Evolutionary conservation across 1,140 invertebrate genomes (phyloP).

Genomic region (Apis florea): DNA sequence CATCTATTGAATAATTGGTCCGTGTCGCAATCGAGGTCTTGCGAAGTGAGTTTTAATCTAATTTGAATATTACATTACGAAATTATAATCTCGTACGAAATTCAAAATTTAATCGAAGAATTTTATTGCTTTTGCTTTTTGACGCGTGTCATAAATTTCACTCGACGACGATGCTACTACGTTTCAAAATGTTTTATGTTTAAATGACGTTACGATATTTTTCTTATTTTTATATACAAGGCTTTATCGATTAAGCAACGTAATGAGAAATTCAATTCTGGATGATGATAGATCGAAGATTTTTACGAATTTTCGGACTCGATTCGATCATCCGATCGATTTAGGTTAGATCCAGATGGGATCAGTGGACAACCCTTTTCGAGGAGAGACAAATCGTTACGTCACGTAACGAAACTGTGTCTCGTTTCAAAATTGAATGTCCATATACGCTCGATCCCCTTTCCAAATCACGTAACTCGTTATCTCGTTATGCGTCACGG

Average conservation of each 20-base stretch:
- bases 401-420: conserved; percentile 26
- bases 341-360: neutral
- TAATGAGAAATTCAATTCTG: too few species aligned
- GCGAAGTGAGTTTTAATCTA: neutral
- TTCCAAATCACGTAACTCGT: conserved; percentile 12
- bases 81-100: too few species aligned
- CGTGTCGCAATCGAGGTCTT: conserved; percentile 15
- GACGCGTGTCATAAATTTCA: neutral
- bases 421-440: conserved; percentile 9
- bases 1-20: conserved; percentile 6
- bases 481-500: conserved; percentile 20
- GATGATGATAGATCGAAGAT: too few species aligned
- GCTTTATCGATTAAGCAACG: too few species aligned
- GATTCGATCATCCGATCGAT: neutral
- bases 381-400: conserved; percentile 1
- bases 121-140: neutral
- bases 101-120: too few species aligned
- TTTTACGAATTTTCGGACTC: too few species aligned
- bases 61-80: too few species aligned
- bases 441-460: neutral
- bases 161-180: too few species aligned
- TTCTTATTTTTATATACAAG: too few species aligned
- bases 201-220: too few species aligned
- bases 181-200: too few species aligned
- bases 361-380: neutral